Conservation (phyloP, 2,888 invertebrate genomes). For the Harpalus rufipes region DNA sequence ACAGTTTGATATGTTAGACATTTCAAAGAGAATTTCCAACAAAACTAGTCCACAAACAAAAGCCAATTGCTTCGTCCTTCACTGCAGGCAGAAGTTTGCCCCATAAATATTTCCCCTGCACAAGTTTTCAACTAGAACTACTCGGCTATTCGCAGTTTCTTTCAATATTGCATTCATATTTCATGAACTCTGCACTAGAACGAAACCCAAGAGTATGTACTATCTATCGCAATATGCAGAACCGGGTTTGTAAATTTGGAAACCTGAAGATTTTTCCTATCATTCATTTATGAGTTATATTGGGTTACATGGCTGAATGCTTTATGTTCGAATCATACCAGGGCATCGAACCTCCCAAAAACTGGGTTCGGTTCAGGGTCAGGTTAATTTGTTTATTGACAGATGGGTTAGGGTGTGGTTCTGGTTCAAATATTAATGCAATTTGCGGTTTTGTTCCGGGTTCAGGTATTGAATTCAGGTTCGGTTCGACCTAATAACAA, state of each 20-base stretch:
- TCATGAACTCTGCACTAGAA: slow-evolving; percentile 50
- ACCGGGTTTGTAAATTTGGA: not conserved
- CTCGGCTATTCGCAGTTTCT: slow-evolving; percentile 49
- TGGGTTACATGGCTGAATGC: too few species aligned
- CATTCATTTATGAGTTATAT: too few species aligned
- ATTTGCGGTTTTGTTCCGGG: too few species aligned
- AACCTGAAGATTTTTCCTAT: too few species aligned
- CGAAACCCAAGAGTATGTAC: slow-evolving; percentile 26
- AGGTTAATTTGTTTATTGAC: too few species aligned
- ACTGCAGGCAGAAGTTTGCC: slow-evolving; percentile 34
- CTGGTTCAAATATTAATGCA: too few species aligned
- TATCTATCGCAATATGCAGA: not conserved
- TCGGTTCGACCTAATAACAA: too few species aligned
- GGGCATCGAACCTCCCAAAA: too few species aligned
- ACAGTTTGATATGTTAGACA: slow-evolving; percentile 1
- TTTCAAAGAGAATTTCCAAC: slow-evolving; percentile 39
- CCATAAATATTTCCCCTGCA: slow-evolving; percentile 41
- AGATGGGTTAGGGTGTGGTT: too few species aligned
- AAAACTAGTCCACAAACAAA: slow-evolving; percentile 49
- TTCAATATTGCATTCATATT: slow-evolving; percentile 59
- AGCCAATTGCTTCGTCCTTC: slow-evolving; percentile 47
- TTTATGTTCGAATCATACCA: too few species aligned
- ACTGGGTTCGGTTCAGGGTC: too few species aligned
- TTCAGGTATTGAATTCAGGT: too few species aligned
- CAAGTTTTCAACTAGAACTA: slow-evolving; percentile 55